A percentile compares a stretch with the other conserved stretches of the same genome.
Conservation (phyloP, 2,888 invertebrate genomes). For the Portevinia maculata region DNA sequence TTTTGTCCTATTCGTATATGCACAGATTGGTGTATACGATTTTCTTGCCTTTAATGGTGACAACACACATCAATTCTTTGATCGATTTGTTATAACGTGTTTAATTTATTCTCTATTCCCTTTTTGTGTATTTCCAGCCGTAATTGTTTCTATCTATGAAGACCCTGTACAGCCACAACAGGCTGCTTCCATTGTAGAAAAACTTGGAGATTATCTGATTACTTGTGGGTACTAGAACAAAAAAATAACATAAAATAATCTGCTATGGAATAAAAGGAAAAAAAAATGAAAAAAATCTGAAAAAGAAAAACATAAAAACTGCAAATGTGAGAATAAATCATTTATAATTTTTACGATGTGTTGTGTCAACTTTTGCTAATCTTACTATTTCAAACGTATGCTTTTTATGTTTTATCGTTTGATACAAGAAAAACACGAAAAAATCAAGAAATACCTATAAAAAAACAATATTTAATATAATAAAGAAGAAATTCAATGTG, state of each 20-base stretch:
- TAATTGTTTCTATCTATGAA: constrained; percentile 97
- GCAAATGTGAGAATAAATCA: constrained; percentile 75
- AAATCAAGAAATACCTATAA: constrained; percentile 51
- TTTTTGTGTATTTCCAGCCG: constrained; percentile 87
- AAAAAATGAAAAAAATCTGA: constrained; percentile 72
- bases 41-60: constrained; percentile 54
- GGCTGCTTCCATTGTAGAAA: constrained; percentile 98
- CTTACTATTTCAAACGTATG: constrained; percentile 74
- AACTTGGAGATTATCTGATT: constrained; percentile 98
- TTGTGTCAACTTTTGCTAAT: constrained; percentile 77
- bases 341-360: constrained; percentile 75
- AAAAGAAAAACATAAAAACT: constrained; percentile 77
- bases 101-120: constrained; percentile 36
- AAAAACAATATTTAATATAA: constrained; percentile 71
- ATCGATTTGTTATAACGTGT: constrained; percentile 34
- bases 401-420: constrained; percentile 74
- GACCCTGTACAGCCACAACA: constrained; percentile 98
- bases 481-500: constrained; percentile 69
- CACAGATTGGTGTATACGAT: constrained; percentile 30
- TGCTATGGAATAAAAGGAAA: constrained; percentile 73
- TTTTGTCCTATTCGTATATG: constrained; percentile 15
- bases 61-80: constrained; percentile 8
- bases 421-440: constrained; percentile 66
- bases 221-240: constrained; percentile 95
- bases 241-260: constrained; percentile 77